Evolutionary conservation across 2,113 vertebrate species (phyloP), one percentile per base, ranked within the genome.

Genomic region (Saguinus imperator): DNA sequence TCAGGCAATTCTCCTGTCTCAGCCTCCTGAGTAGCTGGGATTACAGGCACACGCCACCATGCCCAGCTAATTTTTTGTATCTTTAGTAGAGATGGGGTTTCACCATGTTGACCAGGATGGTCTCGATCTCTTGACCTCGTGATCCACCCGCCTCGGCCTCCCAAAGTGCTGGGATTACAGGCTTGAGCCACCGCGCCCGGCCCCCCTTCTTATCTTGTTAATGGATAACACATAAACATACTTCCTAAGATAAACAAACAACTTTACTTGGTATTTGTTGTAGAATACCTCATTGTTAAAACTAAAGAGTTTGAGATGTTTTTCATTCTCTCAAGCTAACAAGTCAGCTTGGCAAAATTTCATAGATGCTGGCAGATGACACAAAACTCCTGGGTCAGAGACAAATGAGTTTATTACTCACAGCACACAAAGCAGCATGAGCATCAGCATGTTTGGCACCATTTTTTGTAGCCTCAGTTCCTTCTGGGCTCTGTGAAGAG

Each of bases 181-280:
- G n/a, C n/a, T n/a, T n/a, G n/a, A n/a, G n/a, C n/a, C n/a, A n/a
- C n/a, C n/a, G n/a, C n/a, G n/a, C n/a, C n/a, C n/a, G n/a, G n/a
- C n/a, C n/a, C 43, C 17, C 29, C 6, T 11, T 40, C 32, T 70
- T 89, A 3, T 21, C 23, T 92, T 90, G 58, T 45, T 76, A 72
- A 80, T 18, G 3, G 1, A 68, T 89, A 27, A 50, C n/a, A 66
- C 11, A 35, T 5, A 94, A 83, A 72, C 17, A 64, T 2, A 79
- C n/a, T 94, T 86, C 37, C 8, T 66, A 73, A 83, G 48, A 89
- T 5, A 91, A 77, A 66, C 35, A 91, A 77, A 66, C 35, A 84
- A 58, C 66, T 92, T 75, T 73, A 7, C 37, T 91, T 79, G 2
- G 50, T 82, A 6, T 87, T 55, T 25, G 4, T 70, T 76, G 27